Evolutionary conservation across 2,888 invertebrate genomes (phyloP).

Genomic region (Drosophila greeni): DNA sequence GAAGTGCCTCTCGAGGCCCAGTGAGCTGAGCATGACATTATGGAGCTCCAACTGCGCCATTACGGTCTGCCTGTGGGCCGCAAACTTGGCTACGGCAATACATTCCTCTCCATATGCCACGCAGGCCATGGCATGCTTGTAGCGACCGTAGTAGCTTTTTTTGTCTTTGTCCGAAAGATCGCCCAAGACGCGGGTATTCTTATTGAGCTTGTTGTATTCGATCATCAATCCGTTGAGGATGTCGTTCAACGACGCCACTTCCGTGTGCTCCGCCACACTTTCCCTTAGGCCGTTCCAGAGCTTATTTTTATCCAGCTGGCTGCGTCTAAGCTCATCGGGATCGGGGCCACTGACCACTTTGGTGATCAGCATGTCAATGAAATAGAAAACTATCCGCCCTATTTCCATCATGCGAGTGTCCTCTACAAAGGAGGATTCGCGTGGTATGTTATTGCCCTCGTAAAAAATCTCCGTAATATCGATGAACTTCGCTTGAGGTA

Average conservation of each 20-base stretch:
- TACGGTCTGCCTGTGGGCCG: conserved; percentile 6
- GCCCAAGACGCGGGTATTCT: conserved; percentile 51
- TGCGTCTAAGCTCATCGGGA: conserved; percentile 5
- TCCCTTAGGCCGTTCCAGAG: conserved; percentile 6
- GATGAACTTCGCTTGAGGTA: fast-evolving
- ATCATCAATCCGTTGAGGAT: conserved; percentile 54
- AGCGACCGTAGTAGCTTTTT: conserved; percentile 23
- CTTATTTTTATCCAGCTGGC: conserved; percentile 58
- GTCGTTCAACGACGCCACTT: neutral
- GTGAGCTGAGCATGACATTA: conserved; percentile 1
- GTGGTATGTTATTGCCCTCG: fast-evolving
- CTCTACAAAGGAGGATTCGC: neutral
- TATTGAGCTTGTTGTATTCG: conserved; percentile 66
- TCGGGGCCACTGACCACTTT: neutral
- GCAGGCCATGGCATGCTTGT: conserved; percentile 19
- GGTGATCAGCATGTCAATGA: neutral
- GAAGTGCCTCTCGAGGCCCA: conserved; percentile 36
- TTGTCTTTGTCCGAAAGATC: neutral
- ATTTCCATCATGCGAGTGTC: neutral
- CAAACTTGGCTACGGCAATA: conserved; percentile 23
- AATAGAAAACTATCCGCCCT: neutral
- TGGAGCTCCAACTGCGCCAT: conserved; percentile 42
- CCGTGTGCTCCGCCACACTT: neutral
- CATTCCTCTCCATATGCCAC: conserved; percentile 48
- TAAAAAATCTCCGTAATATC: neutral